These are phyloP conservation scores for Corythaixoides concolor DNA, from an alignment of 2,113 vertebrate species.

Conservation along the genomic window DNA sequence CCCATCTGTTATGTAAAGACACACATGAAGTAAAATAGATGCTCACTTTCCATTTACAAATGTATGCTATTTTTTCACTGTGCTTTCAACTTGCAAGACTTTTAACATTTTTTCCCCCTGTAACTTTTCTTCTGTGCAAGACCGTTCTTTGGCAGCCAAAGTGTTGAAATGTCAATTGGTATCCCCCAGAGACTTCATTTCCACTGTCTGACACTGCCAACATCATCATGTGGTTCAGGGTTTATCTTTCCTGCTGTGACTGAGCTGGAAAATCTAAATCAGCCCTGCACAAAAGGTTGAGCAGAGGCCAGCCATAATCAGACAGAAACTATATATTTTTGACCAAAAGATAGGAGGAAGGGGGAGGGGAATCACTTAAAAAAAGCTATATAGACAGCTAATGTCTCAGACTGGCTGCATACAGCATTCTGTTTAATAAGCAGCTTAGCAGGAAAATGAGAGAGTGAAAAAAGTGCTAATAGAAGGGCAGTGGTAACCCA, in stretches of 20 bases:
- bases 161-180: conserved; percentile 41
- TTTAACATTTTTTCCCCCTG: background rate
- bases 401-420: background rate
- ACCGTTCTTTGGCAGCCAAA: conserved; percentile 27
- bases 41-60: background rate
- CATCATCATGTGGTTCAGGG: conserved; percentile 26
- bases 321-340: conserved; percentile 28
- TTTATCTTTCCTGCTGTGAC: conserved; percentile 38
- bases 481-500: background rate
- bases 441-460: background rate
- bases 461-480: background rate
- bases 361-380: background rate
- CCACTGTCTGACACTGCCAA: conserved; percentile 31
- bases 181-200: conserved; percentile 40
- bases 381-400: background rate
- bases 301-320: conserved; percentile 26
- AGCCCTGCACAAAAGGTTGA: conserved; percentile 1
- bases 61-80: background rate
- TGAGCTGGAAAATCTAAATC: conserved; percentile 47
- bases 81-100: background rate
- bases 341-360: background rate
- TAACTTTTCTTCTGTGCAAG: background rate
- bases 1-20: background rate
- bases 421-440: background rate
- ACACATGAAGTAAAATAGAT: background rate